A percentile compares a stretch with the other conserved stretches of the same genome.
Conservation (phyloP, 2,113 vertebrate species). For the Lanius ludovicianus region DNA sequence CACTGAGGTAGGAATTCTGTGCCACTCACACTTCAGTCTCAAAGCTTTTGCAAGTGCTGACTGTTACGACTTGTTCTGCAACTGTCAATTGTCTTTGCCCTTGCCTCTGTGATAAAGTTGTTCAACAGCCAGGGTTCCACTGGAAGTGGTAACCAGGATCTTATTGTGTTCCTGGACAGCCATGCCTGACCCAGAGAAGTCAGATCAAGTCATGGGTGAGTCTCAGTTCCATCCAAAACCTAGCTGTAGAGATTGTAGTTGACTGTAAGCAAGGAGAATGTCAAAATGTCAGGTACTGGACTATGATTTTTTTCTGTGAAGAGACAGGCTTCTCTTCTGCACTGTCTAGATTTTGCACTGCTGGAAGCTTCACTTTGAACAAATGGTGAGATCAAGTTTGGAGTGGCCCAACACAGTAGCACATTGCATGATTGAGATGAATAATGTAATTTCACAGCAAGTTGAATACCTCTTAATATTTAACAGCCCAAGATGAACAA, state of each 20-base stretch:
- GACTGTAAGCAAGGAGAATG: background rate
- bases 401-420: background rate
- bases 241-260: background rate
- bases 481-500: background rate
- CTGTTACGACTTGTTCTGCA: rapidly evolving
- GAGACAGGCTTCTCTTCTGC: background rate
- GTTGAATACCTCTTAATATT: background rate
- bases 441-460: background rate
- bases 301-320: background rate
- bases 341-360: background rate
- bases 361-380: background rate
- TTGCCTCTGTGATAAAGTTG: background rate
- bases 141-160: background rate
- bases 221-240: background rate
- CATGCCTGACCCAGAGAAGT: background rate
- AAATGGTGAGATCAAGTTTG: background rate
- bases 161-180: background rate
- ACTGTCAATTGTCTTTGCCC: background rate
- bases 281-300: background rate
- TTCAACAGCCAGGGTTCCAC: background rate
- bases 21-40: background rate
- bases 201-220: background rate
- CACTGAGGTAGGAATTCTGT: background rate
- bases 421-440: background rate
- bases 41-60: background rate